These are phyloP conservation scores for Cyphotilapia sp. DNA, from an alignment of 2,113 vertebrate species.

Conservation along the genomic window DNA sequence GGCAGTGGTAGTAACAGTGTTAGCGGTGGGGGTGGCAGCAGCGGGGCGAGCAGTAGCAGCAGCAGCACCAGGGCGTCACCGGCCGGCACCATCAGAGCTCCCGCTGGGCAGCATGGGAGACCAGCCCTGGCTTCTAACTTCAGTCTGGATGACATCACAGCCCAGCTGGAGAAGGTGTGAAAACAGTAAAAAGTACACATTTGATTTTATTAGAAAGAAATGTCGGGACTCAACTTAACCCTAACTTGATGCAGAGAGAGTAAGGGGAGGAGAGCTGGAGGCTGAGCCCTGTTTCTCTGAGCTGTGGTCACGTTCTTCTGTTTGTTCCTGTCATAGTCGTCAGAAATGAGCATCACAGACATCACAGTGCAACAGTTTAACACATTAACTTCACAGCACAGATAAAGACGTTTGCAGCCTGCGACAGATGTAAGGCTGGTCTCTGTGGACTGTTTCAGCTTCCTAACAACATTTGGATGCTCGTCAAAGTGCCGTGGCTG, in stretches of 20 bases:
- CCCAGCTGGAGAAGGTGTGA: slow-evolving; percentile 84
- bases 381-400: not conserved
- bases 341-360: not conserved
- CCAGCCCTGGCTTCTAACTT: slow-evolving; percentile 80
- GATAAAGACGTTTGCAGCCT: not conserved
- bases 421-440: not conserved
- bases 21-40: slow-evolving; percentile 60
- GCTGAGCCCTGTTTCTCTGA: not conserved
- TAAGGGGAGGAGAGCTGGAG: not conserved
- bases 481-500: not conserved
- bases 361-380: not conserved
- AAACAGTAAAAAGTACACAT: not conserved
- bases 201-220: not conserved
- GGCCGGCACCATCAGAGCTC: slow-evolving; percentile 57
- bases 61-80: slow-evolving; percentile 81
- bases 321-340: not conserved
- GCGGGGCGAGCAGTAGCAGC: slow-evolving; percentile 60
- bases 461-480: not conserved
- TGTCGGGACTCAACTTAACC: not conserved
- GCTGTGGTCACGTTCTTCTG: not conserved
- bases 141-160: slow-evolving; percentile 95
- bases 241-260: not conserved
- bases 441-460: not conserved
- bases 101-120: slow-evolving; percentile 42
- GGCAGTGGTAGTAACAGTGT: slow-evolving; percentile 52